Base-by-base conservation (phyloP, 2,797 vertebrate species). In the Pseudochromis fuscus region DNA sequence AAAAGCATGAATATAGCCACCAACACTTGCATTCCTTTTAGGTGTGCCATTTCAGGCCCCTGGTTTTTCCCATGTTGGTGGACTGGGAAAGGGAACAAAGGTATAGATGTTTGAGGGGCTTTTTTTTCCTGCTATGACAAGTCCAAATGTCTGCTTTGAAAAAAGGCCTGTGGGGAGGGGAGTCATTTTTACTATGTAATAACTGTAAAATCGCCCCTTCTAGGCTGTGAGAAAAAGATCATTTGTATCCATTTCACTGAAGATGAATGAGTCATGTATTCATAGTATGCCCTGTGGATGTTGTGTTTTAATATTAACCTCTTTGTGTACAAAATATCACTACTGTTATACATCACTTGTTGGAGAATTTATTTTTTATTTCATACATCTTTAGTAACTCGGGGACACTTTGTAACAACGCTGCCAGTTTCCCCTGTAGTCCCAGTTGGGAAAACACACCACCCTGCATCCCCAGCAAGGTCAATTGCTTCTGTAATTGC, bases 401-500 rank as follows among this genome's bases (percentile, higher is more conserved):
- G 10, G 9, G 9, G 7, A 12, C 33, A 51, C 49, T 60, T 48
- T 66, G 13, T 40, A 27, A 67, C 62, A 70, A 75, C 38, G 16
- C 56, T 25, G 18, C 27, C 28, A 57, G 42, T n/a, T 11, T 60
- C 67, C 37, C 45, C 49, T 24, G 35, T 55, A 2, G 65, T 52
- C 63, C 40, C 53, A 21, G 46, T 1, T 46, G 30, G 28, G 24
- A 50, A 59, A 44, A 48, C 9, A 67, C 23, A 31, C 72, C 72
- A 56, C 75, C 79, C 81, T 75, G 48, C 30, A 5, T 79, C 52
- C 58, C 44, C 27, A 61, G 75, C 28, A 70, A 48, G 77, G 72
- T 84, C 73, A 83, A 48, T 40, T 55, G 21, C 25, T n/a, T 75
- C 49, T 45, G 16, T 70, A 67, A 74, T 72, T 75, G 44, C 15